These are phyloP conservation scores for Ceraclea dissimilis DNA, from an alignment of 2,888 invertebrate genomes.

Conservation along the genomic window DNA sequence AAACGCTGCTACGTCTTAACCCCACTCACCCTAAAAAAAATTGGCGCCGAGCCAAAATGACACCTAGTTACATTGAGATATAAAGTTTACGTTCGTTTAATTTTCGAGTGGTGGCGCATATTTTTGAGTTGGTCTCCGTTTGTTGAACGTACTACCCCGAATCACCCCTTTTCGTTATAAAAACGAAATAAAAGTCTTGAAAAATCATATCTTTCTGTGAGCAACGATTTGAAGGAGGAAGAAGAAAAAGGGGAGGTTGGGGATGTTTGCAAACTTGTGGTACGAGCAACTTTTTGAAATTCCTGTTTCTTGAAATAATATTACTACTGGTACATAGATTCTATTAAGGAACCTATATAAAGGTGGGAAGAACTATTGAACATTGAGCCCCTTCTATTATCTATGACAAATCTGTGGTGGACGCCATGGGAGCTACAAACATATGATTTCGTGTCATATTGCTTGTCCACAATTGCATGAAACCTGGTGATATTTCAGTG, in stretches of 20 bases:
- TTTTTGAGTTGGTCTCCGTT: not conserved
- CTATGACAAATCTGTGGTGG: no score
- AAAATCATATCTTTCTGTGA: slow-evolving; percentile 26
- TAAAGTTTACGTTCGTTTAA: not conserved
- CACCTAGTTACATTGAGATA: not conserved
- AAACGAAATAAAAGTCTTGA: slow-evolving; percentile 27
- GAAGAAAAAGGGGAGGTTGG: slow-evolving; percentile 19
- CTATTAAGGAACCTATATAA: no score
- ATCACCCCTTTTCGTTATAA: slow-evolving; percentile 14
- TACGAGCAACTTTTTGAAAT: not conserved
- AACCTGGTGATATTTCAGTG: no score
- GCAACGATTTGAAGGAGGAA: slow-evolving; percentile 22
- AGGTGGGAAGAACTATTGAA: no score
- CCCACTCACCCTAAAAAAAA: not conserved
- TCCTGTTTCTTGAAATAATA: no score
- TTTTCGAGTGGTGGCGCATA: not conserved
- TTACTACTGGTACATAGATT: no score
- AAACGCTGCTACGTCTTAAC: not conserved
- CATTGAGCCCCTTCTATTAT: no score
- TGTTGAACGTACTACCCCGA: not conserved
- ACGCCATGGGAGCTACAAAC: no score
- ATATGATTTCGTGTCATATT: no score
- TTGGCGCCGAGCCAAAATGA: slow-evolving; percentile 1
- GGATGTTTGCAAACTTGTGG: slow-evolving; percentile 13
- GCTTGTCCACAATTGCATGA: no score